phyloP scores from a whole-genome alignment of 2,113 vertebrate species.

The Emydura subglobosa region DNA sequence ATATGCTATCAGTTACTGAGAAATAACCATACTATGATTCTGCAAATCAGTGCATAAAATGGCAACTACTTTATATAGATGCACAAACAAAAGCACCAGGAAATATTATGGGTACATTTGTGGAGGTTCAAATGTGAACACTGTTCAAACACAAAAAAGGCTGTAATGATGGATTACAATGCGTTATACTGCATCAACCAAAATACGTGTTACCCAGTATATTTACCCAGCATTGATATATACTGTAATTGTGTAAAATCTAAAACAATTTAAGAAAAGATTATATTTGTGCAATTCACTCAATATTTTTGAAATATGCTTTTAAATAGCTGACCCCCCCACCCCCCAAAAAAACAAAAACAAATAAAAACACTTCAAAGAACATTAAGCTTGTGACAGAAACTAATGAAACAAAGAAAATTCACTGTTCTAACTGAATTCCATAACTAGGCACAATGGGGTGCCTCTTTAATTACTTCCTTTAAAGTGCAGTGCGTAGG shows the following conservation, averaged over 20 bases:
- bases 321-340: conserved; percentile 36
- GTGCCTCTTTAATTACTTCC: conserved; percentile 56
- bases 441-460: conserved; percentile 16
- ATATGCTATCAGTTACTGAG: background rate
- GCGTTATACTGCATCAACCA: background rate
- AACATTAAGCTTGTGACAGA: conserved; percentile 41
- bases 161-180: background rate
- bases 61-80: background rate
- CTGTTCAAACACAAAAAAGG: background rate
- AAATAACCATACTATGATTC: background rate
- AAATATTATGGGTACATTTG: background rate
- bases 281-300: conserved; percentile 24
- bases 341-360: background rate
- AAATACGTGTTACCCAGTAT: background rate
- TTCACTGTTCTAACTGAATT: conserved; percentile 21
- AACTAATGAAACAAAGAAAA: conserved; percentile 54
- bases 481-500: conserved; percentile 14
- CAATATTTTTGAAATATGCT: conserved; percentile 37
- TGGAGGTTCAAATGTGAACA: background rate
- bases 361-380: conserved; percentile 41
- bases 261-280: conserved; percentile 10
- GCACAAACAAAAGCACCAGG: background rate
- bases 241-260: background rate
- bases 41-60: background rate
- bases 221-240: conserved; percentile 14